These are phyloP conservation scores for Phortica variegata DNA, from an alignment of 1,140 invertebrate species.

Conservation along the genomic window DNA sequence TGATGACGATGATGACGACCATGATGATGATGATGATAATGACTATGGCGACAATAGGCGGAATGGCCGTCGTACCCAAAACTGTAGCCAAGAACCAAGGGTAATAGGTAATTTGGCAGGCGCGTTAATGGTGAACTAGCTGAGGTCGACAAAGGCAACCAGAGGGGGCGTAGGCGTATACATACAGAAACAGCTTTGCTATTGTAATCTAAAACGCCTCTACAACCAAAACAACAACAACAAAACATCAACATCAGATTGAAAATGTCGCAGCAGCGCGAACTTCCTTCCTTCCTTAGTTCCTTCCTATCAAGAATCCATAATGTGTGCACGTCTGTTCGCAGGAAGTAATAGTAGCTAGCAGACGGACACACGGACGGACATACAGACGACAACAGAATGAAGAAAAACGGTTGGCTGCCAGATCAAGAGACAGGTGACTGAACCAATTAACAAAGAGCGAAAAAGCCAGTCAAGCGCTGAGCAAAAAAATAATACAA, in stretches of 20 bases:
- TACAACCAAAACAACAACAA: conserved; percentile 19
- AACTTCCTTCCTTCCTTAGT: conserved; percentile 39
- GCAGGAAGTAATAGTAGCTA: no score
- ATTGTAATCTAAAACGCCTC: conserved; percentile 53
- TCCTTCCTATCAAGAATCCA: no score
- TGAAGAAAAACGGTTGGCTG: conserved; percentile 33
- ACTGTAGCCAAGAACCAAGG: no score
- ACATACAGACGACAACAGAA: no score
- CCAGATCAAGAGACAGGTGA: conserved; percentile 53
- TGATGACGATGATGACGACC: no score
- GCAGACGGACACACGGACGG: no score
- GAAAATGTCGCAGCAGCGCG: conserved; percentile 12
- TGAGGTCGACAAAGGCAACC: no score
- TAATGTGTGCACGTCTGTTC: no score
- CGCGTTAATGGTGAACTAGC: conserved; percentile 16
- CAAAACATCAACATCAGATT: conserved; percentile 2
- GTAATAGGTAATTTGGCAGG: conserved; percentile 24
- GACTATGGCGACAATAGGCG: no score
- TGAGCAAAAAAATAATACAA: conserved; percentile 19
- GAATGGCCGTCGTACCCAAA: no score
- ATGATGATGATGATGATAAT: no score
- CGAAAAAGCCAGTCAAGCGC: conserved; percentile 15
- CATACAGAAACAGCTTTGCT: conserved; percentile 19
- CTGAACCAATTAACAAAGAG: conserved; percentile 57
- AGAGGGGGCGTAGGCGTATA: no score